Evolutionary conservation across 2,888 invertebrate species (phyloP).

Genomic region (Lymantria dispar): DNA sequence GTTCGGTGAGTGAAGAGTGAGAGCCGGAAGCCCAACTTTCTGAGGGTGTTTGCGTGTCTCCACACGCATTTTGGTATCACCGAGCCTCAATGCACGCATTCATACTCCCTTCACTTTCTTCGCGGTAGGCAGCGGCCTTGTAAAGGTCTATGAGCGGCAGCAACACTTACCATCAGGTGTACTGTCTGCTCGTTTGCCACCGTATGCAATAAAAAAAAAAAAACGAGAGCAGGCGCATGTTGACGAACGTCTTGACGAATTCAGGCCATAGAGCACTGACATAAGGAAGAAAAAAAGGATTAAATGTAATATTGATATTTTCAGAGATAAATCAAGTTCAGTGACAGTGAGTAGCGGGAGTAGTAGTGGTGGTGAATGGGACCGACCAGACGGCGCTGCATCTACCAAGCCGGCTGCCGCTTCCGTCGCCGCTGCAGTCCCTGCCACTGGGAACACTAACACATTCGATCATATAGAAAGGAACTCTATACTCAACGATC

Average conservation of each 20-base stretch:
- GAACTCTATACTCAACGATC: conserved; percentile 84
- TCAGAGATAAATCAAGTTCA: conserved; percentile 60
- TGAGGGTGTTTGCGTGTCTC: too few species aligned
- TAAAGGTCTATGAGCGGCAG: too few species aligned
- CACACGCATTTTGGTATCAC: too few species aligned
- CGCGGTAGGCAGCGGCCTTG: too few species aligned
- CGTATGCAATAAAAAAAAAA: too few species aligned
- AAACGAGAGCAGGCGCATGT: too few species aligned
- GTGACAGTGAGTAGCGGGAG: conserved; percentile 54
- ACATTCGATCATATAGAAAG: conserved; percentile 87
- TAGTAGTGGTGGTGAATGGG: conserved; percentile 67
- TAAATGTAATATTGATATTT: conserved; percentile 3
- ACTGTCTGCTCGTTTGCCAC: too few species aligned
- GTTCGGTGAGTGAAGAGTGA: too few species aligned
- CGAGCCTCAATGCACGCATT: too few species aligned
- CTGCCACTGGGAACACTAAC: conserved; percentile 32
- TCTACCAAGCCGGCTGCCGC: conserved; percentile 35
- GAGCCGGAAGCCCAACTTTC: too few species aligned
- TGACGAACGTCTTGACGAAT: background rate
- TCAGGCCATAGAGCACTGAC: background rate
- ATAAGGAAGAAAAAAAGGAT: background rate
- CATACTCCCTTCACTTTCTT: too few species aligned
- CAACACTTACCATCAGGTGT: too few species aligned
- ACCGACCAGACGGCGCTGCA: conserved; percentile 59
- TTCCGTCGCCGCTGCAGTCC: conserved; percentile 15